Conservation (phyloP, 2,113 vertebrate species). For the Raja brachyura region DNA sequence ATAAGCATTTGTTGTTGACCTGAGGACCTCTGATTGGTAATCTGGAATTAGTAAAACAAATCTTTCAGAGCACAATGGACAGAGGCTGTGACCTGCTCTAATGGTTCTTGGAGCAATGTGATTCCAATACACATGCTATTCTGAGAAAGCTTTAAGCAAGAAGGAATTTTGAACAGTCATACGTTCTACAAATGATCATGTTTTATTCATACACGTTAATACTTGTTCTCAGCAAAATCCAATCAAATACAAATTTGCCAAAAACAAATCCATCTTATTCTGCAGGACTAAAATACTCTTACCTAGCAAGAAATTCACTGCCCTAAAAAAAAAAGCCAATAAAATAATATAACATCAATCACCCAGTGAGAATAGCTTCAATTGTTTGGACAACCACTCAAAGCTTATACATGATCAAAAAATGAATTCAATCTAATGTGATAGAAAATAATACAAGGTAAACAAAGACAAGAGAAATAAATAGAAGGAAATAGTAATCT, state of each 20-base stretch:
- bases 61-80: background rate
- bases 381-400: background rate
- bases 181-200: background rate
- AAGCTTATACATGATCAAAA: background rate
- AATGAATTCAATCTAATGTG: background rate
- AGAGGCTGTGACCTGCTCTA: background rate
- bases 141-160: background rate
- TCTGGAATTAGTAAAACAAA: background rate
- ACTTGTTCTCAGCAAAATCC: background rate
- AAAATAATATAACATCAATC: background rate
- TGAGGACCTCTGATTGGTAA: background rate
- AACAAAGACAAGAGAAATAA: background rate
- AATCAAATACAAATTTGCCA: background rate
- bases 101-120: background rate
- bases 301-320: background rate
- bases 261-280: background rate
- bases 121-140: background rate
- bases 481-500: background rate
- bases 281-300: background rate
- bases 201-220: constrained; percentile 20
- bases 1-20: background rate
- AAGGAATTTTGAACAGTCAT: background rate
- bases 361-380: background rate
- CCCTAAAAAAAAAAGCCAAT: background rate
- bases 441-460: background rate